A percentile compares a stretch with the other conserved stretches of the same genome.
phyloP scores from a whole-genome alignment of 1,140 invertebrate genomes.

The Platyura marginata region DNA sequence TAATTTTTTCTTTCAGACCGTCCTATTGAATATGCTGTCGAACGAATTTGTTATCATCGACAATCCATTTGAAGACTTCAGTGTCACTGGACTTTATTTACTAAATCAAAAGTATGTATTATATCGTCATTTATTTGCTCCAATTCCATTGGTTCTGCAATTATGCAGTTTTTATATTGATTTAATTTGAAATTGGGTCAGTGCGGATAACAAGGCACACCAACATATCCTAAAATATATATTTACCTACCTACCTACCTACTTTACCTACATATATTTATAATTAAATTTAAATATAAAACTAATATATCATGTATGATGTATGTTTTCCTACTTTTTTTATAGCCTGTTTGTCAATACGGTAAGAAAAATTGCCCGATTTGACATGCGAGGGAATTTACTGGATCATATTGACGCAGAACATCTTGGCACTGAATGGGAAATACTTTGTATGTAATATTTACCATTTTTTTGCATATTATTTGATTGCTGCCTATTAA shows the following conservation, averaged over 20 bases:
- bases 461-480: too few relatives aligned
- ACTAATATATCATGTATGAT: too few relatives aligned
- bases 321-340: background rate
- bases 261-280: too few relatives aligned
- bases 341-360: conserved; percentile 32
- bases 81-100: conserved; percentile 43
- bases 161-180: too few relatives aligned
- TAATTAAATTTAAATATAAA: background rate
- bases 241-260: too few relatives aligned
- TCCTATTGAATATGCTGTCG: conserved; percentile 75
- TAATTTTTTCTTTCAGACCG: conserved; percentile 33
- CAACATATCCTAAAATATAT: background rate
- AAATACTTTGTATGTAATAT: conserved; percentile 47
- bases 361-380: conserved; percentile 44
- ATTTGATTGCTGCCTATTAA: too few relatives aligned
- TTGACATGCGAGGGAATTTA: conserved; percentile 56
- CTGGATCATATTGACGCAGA: conserved; percentile 36
- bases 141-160: background rate
- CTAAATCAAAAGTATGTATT: conserved; percentile 54
- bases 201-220: background rate
- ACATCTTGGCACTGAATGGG: conserved; percentile 41
- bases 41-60: conserved; percentile 73
- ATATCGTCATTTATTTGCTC: background rate
- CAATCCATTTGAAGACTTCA: conserved; percentile 52
- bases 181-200: background rate